These are phyloP conservation scores for Platysternon megacephalum DNA, from an alignment of 2,113 vertebrate genomes.

Conservation along the genomic window DNA sequence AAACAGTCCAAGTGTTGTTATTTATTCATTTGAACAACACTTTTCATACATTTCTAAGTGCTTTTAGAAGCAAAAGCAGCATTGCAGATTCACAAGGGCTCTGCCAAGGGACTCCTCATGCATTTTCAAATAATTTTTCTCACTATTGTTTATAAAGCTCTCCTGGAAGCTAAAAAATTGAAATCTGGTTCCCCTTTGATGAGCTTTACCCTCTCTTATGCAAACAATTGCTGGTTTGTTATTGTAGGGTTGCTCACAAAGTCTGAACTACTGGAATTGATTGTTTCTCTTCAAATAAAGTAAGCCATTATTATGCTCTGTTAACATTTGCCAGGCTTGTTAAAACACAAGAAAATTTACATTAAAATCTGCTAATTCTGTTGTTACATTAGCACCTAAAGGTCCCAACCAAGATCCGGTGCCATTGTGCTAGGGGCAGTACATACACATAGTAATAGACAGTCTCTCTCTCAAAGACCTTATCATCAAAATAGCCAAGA, in stretches of 20 bases:
- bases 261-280: neutral
- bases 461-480: neutral
- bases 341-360: neutral
- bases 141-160: conserved; percentile 11
- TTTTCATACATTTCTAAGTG: neutral
- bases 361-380: neutral
- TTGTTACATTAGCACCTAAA: fast-evolving
- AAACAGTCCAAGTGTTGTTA: conserved; percentile 3
- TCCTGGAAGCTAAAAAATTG: neutral
- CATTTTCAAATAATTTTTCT: neutral
- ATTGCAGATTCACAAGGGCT: neutral
- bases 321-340: neutral
- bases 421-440: neutral
- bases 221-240: neutral
- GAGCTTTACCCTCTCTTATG: neutral
- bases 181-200: neutral
- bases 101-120: neutral
- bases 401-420: neutral
- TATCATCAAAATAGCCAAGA: neutral
- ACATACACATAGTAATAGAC: neutral
- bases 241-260: neutral
- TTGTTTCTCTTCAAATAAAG: neutral
- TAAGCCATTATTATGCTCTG: neutral
- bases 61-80: conserved; percentile 12
- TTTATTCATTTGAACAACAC: conserved; percentile 52